A percentile compares a stretch with the other conserved stretches of the same genome.
Evolutionary conservation across 2,797 vertebrate species (phyloP).

Genomic region (Coracias cyanogaster): DNA sequence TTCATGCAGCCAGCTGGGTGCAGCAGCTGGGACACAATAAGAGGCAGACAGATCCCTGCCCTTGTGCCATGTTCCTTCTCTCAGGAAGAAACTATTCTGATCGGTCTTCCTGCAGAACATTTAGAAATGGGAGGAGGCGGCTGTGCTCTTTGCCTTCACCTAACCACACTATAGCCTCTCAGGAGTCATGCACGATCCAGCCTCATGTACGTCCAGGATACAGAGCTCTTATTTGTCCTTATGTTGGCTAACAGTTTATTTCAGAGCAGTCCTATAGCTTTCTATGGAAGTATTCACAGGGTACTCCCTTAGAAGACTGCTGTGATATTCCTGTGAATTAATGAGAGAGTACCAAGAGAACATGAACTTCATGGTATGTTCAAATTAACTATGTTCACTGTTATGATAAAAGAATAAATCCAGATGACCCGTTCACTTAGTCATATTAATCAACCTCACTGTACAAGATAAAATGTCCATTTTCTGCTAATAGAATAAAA

Average conservation of each 20-base stretch:
- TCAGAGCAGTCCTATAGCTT: not conserved
- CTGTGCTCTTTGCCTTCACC: not conserved
- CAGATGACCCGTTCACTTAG: not conserved
- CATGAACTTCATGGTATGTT: not conserved
- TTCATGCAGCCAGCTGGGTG: not conserved
- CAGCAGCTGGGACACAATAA: not conserved
- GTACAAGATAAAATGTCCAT: not conserved
- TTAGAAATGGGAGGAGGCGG: not conserved
- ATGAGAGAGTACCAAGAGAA: not conserved
- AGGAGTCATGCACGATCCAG: not conserved
- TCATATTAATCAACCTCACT: not conserved
- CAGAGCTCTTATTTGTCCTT: not conserved
- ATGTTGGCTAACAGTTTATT: not conserved
- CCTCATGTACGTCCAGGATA: not conserved
- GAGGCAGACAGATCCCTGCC: not conserved
- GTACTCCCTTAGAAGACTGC: not conserved
- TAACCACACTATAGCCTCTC: not conserved
- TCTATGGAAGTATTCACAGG: not conserved
- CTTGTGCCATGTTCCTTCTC: not conserved
- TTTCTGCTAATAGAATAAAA: not conserved
- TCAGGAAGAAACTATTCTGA: not conserved
- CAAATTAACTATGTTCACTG: not conserved
- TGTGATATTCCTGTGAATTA: not conserved
- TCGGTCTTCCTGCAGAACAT: not conserved
- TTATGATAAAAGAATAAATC: constrained; percentile 13